phyloP scores from a whole-genome alignment of 2,888 invertebrate species.

The Scaptomyza caliginosa region DNA sequence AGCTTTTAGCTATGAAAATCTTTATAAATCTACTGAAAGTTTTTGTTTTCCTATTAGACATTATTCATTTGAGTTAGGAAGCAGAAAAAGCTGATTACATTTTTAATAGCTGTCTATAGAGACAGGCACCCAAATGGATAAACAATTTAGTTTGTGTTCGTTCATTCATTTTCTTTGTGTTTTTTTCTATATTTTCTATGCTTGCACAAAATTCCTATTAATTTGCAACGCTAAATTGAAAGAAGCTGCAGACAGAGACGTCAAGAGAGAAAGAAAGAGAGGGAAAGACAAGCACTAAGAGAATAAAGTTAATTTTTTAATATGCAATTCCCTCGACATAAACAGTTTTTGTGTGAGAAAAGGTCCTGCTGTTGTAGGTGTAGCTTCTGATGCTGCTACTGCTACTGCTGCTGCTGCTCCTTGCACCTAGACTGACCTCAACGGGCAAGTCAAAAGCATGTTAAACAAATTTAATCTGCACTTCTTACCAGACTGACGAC shows the following conservation, averaged over 20 bases:
- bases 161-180: background rate
- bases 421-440: constrained; percentile 47
- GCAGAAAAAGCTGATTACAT: constrained; percentile 46
- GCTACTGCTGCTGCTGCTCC: background rate
- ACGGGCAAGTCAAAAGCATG: constrained; percentile 69
- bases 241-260: constrained; percentile 1
- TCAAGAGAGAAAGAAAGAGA: background rate
- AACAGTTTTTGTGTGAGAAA: constrained; percentile 27
- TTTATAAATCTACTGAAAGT: background rate
- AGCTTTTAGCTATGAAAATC: no score
- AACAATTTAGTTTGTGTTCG: constrained; percentile 48
- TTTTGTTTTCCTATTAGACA: constrained; percentile 9
- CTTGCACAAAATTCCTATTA: constrained; percentile 59
- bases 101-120: constrained; percentile 37
- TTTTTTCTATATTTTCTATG: constrained; percentile 1
- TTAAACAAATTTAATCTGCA: constrained; percentile 79
- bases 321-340: constrained; percentile 67
- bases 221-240: constrained; percentile 63
- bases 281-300: background rate
- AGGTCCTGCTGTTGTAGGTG: background rate
- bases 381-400: background rate
- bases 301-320: constrained; percentile 76
- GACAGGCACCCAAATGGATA: constrained; percentile 33
- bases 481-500: constrained; percentile 61
- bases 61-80: constrained; percentile 29